Evolutionary conservation across 2,888 invertebrate species (phyloP).

Genomic region (Clunio marinus): DNA sequence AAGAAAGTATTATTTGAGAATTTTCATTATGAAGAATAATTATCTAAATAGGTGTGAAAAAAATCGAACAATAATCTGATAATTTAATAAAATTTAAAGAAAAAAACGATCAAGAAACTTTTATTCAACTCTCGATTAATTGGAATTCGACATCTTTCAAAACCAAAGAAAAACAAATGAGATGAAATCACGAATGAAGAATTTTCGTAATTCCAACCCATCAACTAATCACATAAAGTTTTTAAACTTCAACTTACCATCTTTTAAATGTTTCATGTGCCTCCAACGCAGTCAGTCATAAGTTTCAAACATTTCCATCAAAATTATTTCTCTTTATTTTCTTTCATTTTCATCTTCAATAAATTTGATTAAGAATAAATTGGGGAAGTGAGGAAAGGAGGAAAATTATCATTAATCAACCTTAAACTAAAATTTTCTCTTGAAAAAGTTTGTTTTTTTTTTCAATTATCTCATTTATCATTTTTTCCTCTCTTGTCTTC

Average conservation of each 20-base stretch:
- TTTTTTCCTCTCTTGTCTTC: neutral
- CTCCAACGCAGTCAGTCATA: neutral
- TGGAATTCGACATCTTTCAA: neutral
- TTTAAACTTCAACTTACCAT: constrained; percentile 18
- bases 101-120: neutral
- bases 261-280: neutral
- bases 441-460: too few species aligned
- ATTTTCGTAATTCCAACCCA: too few species aligned
- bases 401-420: neutral
- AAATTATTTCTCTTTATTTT: constrained; percentile 27
- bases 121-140: neutral
- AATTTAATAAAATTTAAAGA: constrained; percentile 9
- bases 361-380: constrained; percentile 11
- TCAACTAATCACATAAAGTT: neutral
- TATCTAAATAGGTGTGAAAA: neutral
- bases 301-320: constrained; percentile 28
- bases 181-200: too few species aligned
- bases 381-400: neutral
- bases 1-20: constrained; percentile 2
- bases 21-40: too few species aligned
- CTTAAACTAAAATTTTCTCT: constrained; percentile 22
- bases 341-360: constrained; percentile 27
- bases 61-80: constrained; percentile 19
- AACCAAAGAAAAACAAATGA: too few species aligned
- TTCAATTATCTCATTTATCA: neutral